Percentiles rank a stretch among this genome's conserved stretches.
Conservation (phyloP, 37 sponge, comb jelly and placozoan genomes). For the Theonella swinhoei region DNA sequence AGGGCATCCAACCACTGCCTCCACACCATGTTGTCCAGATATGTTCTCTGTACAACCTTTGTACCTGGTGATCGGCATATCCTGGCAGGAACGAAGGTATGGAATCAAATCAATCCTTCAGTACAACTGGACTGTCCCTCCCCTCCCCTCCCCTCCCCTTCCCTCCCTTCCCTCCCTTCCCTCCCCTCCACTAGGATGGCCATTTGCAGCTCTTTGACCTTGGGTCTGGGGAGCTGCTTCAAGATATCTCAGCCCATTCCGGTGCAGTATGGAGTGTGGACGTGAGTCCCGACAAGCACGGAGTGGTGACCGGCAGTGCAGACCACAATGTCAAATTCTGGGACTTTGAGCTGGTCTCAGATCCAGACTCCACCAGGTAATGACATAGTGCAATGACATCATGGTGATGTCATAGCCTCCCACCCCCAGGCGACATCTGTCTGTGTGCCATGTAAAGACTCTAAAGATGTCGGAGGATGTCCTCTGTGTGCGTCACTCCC, state of each 20-base stretch:
- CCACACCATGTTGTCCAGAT: constrained; percentile 73
- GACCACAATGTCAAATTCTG: constrained; percentile 93
- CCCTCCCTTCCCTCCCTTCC: background rate
- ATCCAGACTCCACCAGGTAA: background rate
- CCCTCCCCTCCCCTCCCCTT: background rate
- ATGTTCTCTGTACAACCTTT: constrained; percentile 78
- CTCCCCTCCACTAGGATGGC: constrained; percentile 55
- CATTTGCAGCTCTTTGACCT: constrained; percentile 84
- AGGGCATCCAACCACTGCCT: constrained; percentile 75
- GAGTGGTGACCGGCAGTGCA: constrained; percentile 87
- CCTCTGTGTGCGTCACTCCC: constrained; percentile 77
- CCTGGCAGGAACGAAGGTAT: constrained; percentile 89
- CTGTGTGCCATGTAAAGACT: constrained; percentile 68
- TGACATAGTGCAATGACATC: background rate
- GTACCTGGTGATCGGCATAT: constrained; percentile 88
- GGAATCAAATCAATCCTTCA: background rate
- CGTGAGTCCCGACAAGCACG: constrained; percentile 78
- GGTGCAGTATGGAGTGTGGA: constrained; percentile 83
- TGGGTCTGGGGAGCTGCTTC: constrained; percentile 54
- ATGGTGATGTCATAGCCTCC: background rate
- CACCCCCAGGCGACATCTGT: constrained; percentile 42
- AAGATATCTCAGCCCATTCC: constrained; percentile 67
- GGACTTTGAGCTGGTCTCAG: constrained; percentile 89
- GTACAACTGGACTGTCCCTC: background rate
- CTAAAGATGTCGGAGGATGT: constrained; percentile 94